Evolutionary conservation across 2,888 invertebrate species (phyloP).

Genomic region (Thereva nobilitata): DNA sequence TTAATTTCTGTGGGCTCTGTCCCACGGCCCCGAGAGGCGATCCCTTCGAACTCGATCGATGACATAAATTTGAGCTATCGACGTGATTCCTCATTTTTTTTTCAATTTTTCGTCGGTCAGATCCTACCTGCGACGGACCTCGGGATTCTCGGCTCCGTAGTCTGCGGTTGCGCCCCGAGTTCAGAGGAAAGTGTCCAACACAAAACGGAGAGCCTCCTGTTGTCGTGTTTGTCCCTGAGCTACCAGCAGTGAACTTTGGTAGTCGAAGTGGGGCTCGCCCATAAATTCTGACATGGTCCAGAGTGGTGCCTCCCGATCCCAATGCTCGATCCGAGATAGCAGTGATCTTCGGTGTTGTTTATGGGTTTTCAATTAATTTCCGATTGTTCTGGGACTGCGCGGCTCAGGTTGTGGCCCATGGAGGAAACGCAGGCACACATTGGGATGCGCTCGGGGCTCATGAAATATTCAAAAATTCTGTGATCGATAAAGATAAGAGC

Average conservation of each 20-base stretch:
- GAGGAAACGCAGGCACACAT: background rate
- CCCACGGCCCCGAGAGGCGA: conserved; percentile 30
- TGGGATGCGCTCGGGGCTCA: conserved; percentile 17
- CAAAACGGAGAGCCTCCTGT: no score
- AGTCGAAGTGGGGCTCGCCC: background rate
- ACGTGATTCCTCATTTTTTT: conserved; percentile 34
- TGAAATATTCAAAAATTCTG: conserved; percentile 32
- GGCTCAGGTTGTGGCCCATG: background rate
- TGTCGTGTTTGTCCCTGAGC: background rate
- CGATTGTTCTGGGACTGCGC: conserved; percentile 29
- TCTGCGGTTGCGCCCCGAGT: conserved; percentile 10
- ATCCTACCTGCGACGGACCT: background rate
- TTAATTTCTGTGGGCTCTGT: conserved; percentile 28
- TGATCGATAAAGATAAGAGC: conserved; percentile 31
- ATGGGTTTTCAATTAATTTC: conserved; percentile 33
- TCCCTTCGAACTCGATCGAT: conserved; percentile 25
- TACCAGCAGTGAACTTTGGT: conserved; percentile 21
- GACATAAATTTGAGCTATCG: conserved; percentile 35
- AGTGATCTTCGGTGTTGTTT: conserved; percentile 30
- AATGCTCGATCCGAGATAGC: conserved; percentile 26
- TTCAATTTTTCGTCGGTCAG: background rate
- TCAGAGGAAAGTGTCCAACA: no score
- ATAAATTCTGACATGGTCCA: conserved; percentile 10
- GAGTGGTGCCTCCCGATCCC: conserved; percentile 5
- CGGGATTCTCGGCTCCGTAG: conserved; percentile 7